These are phyloP conservation scores for Corythoichthys intestinalis DNA, from an alignment of 2,113 vertebrate genomes.

Conservation along the genomic window DNA sequence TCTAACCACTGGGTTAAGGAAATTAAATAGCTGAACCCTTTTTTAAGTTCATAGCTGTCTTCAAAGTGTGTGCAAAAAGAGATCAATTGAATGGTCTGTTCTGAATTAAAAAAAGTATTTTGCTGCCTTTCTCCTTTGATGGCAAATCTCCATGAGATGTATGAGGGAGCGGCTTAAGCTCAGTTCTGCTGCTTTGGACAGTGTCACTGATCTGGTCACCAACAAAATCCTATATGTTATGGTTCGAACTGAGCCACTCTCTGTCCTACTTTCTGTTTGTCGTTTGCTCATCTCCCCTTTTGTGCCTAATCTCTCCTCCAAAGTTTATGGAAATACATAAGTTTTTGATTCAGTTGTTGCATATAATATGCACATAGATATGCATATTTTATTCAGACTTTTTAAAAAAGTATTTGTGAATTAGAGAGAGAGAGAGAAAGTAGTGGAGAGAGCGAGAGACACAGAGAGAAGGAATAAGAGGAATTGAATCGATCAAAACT, in stretches of 20 bases:
- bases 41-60: background rate
- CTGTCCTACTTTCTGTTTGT: slow-evolving; percentile 38
- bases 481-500: slow-evolving; percentile 10
- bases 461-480: slow-evolving; percentile 3
- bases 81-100: background rate
- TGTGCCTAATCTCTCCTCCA: slow-evolving; percentile 23
- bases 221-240: slow-evolving; percentile 29
- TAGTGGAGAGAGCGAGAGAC: background rate
- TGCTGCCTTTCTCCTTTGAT: slow-evolving; percentile 16
- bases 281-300: slow-evolving; percentile 23
- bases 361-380: slow-evolving; percentile 19
- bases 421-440: slow-evolving; percentile 6
- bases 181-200: slow-evolving; percentile 10
- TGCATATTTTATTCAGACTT: slow-evolving; percentile 19
- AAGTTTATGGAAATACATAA: slow-evolving; percentile 27
- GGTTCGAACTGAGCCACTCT: slow-evolving; percentile 29
- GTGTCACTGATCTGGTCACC: slow-evolving; percentile 25
- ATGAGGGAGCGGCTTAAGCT: slow-evolving; percentile 24
- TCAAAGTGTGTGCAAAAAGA: background rate
- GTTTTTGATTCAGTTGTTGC: background rate
- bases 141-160: slow-evolving; percentile 8
- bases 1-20: background rate
- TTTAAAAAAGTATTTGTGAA: slow-evolving; percentile 4
- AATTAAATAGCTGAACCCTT: background rate
- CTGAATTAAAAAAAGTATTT: background rate